Evolutionary conservation across 23 tunicate genomes (phyloP).

Genomic region (Trididemnum nubilum): DNA sequence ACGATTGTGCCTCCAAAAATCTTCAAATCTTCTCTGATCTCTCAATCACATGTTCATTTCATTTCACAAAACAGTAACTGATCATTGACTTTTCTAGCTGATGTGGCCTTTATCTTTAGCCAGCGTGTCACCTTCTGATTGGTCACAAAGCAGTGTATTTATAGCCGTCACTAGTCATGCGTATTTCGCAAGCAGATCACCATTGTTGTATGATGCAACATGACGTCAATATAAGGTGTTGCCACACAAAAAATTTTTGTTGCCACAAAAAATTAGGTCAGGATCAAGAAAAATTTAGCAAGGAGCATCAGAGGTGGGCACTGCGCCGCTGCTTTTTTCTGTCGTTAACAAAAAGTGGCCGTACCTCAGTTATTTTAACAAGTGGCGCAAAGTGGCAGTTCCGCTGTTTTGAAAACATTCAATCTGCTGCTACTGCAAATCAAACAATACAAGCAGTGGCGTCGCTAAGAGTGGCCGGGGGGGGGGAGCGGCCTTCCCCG

Average conservation of each 20-base stretch:
- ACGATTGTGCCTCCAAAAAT: conserved; percentile 2
- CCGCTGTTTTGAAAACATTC: no score
- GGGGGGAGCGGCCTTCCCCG: no score
- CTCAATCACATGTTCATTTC: not conserved
- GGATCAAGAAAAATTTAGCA: no score
- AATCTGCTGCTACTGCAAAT: no score
- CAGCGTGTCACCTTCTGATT: conserved; percentile 68
- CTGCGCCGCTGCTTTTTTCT: no score
- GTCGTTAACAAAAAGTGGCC: no score
- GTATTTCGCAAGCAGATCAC: not conserved
- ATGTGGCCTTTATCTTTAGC: conserved; percentile 64
- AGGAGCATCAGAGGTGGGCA: no score
- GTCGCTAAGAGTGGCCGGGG: no score
- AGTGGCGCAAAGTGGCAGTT: no score
- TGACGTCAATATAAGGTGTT: not conserved
- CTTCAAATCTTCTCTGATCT: not conserved
- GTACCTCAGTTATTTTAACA: no score
- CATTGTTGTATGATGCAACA: not conserved
- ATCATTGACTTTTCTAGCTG: conserved; percentile 5
- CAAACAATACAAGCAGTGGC: no score
- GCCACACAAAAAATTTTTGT: not conserved
- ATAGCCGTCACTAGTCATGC: not conserved
- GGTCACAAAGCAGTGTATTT: conserved; percentile 27
- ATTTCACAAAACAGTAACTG: not conserved
- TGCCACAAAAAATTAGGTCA: no score